A percentile compares a stretch with the other conserved stretches of the same genome.
phyloP scores from a whole-genome alignment of 2,888 invertebrate species.

The Leptinotarsa rubiginosa region DNA sequence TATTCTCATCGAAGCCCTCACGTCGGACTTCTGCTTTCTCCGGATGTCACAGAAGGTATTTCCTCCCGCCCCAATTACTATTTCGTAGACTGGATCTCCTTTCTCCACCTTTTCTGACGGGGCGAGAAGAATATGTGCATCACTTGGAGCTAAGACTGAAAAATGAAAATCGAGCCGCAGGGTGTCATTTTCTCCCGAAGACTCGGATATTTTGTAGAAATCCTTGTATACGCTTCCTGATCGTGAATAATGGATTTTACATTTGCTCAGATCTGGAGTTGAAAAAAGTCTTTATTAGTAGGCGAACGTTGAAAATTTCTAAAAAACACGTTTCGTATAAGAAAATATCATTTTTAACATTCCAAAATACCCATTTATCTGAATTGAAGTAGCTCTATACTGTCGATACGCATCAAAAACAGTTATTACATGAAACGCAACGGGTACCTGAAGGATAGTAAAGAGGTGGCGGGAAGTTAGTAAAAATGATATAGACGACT shows the following conservation, averaged over 20 bases:
- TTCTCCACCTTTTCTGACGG: conserved; percentile 66
- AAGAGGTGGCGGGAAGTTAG: no score
- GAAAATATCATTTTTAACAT: no score
- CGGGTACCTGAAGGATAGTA: no score
- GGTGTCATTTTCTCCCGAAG: conserved; percentile 54
- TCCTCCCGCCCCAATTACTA: conserved; percentile 79
- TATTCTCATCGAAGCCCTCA: conserved; percentile 71
- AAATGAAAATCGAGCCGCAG: conserved; percentile 72
- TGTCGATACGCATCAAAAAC: no score
- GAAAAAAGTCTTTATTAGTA: conserved; percentile 6
- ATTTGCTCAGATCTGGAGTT: conserved; percentile 62
- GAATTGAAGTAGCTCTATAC: no score
- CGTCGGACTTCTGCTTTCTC: conserved; percentile 70
- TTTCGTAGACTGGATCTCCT: conserved; percentile 74
- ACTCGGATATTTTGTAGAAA: conserved; percentile 68
- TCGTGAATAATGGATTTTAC: conserved; percentile 70
- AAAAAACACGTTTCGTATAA: no score
- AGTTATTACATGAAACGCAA: no score
- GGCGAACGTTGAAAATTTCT: no score
- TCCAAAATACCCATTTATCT: no score
- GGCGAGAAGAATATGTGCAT: conserved; percentile 78
- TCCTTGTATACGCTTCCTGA: conserved; percentile 72
- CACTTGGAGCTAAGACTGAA: conserved; percentile 74
- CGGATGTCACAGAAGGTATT: conserved; percentile 78
- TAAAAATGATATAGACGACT: no score